phyloP scores from a whole-genome alignment of 2,888 invertebrate genomes.

The Ceraclea dissimilis region DNA sequence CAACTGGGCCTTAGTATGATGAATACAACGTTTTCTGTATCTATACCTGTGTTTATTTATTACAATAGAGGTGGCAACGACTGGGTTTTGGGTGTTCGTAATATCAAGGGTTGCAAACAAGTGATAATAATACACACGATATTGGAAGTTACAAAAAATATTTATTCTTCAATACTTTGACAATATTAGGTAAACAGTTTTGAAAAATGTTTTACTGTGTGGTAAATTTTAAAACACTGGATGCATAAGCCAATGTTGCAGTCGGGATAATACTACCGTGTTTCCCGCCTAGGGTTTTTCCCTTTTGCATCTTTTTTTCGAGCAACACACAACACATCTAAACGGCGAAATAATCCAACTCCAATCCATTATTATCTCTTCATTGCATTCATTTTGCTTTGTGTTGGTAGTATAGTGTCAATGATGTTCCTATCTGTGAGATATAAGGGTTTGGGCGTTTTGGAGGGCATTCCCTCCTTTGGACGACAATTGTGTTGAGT shows the following conservation, averaged over 20 bases:
- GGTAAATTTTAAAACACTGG: constrained; percentile 19
- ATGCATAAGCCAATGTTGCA: constrained; percentile 18
- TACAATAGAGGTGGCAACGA: no score
- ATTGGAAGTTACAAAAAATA: no score
- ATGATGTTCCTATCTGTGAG: constrained; percentile 4
- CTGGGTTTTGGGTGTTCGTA: no score
- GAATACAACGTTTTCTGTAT: no score
- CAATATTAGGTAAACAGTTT: not conserved
- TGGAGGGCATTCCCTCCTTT: constrained; percentile 3
- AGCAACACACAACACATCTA: constrained; percentile 17
- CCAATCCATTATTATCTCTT: no score
- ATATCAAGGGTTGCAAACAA: no score
- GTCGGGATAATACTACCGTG: constrained; percentile 15
- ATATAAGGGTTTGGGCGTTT: not conserved
- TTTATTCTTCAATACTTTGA: no score
- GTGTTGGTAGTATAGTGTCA: constrained; percentile 1
- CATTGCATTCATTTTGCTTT: constrained; percentile 11
- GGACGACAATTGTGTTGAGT: not conserved
- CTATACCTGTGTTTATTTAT: no score
- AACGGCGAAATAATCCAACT: no score
- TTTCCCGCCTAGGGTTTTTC: constrained; percentile 15
- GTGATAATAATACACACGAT: no score
- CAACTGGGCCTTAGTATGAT: no score
- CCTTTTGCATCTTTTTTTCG: constrained; percentile 12
- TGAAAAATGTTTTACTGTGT: constrained; percentile 8